Evolutionary conservation across 2,888 invertebrate genomes (phyloP).

Genomic region (Odontocerum albicorne): DNA sequence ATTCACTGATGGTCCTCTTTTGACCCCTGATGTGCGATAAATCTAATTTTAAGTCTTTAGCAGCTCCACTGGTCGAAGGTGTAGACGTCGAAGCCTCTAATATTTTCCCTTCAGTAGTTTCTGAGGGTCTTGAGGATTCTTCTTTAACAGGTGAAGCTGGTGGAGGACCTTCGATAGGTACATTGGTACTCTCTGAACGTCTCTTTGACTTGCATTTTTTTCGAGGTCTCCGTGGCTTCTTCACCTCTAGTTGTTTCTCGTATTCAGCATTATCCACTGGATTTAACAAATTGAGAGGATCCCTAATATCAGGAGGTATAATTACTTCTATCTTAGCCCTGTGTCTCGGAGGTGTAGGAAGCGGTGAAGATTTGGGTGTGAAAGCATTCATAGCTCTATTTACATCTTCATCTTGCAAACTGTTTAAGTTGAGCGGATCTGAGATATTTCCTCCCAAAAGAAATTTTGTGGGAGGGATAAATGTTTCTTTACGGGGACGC

Average conservation of each 20-base stretch:
- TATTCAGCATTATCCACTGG: constrained; percentile 80
- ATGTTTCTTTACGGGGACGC: constrained; percentile 70
- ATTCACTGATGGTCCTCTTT: constrained; percentile 59
- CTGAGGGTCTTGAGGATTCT: constrained; percentile 43
- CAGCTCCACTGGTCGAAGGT: constrained; percentile 39
- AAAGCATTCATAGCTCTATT: constrained; percentile 83
- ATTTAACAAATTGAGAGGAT: constrained; percentile 85
- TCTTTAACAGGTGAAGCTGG: constrained; percentile 42
- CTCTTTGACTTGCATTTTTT: constrained; percentile 49
- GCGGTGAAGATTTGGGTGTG: constrained; percentile 90
- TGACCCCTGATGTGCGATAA: constrained; percentile 39
- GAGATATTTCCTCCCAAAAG: constrained; percentile 92
- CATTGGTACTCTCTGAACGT: constrained; percentile 50
- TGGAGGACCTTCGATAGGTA: constrained; percentile 27
- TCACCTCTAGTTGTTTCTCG: constrained; percentile 69
- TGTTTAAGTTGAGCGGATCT: constrained; percentile 92
- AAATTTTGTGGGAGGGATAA: constrained; percentile 91
- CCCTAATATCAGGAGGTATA: constrained; percentile 89
- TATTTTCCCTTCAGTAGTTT: constrained; percentile 11
- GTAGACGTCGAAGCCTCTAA: constrained; percentile 41
- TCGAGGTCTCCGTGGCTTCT: constrained; percentile 43
- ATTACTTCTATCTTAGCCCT: constrained; percentile 85
- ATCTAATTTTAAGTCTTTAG: constrained; percentile 40
- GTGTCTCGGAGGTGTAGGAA: constrained; percentile 79
- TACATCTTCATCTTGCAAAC: constrained; percentile 80